phyloP scores from a whole-genome alignment of 2,113 vertebrate species.

The Amblyornis subalaris region DNA sequence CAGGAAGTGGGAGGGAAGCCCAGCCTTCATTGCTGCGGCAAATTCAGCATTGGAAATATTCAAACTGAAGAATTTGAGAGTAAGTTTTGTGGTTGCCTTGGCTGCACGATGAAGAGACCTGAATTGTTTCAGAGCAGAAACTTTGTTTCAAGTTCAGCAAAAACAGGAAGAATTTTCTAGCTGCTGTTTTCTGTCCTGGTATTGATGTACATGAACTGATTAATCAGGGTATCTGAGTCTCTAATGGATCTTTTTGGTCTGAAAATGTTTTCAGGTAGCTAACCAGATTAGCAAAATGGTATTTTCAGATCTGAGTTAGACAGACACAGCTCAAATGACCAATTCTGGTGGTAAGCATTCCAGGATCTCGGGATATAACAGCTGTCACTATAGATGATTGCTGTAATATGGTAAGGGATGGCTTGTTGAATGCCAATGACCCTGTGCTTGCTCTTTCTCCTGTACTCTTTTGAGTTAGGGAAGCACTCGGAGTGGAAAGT shows the following conservation, averaged over 20 bases:
- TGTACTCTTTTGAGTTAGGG: not conserved
- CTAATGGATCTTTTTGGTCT: not conserved
- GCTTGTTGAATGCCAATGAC: not conserved
- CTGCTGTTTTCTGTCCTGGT: not conserved
- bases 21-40: not conserved
- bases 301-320: not conserved
- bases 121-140: not conserved
- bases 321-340: not conserved
- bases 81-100: not conserved
- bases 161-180: constrained; percentile 20
- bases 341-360: not conserved
- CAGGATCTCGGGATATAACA: not conserved
- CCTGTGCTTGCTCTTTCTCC: not conserved
- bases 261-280: not conserved
- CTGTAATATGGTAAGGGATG: not conserved
- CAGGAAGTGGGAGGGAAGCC: constrained; percentile 5
- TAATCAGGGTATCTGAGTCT: not conserved
- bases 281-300: not conserved
- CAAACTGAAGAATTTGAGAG: not conserved
- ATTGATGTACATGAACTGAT: not conserved
- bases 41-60: constrained; percentile 13
- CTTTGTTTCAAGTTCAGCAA: not conserved
- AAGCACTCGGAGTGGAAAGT: not conserved
- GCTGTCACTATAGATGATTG: not conserved
- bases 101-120: not conserved